Conservation (phyloP, 2,888 invertebrate species). For the Macrostomum cliftonense region DNA sequence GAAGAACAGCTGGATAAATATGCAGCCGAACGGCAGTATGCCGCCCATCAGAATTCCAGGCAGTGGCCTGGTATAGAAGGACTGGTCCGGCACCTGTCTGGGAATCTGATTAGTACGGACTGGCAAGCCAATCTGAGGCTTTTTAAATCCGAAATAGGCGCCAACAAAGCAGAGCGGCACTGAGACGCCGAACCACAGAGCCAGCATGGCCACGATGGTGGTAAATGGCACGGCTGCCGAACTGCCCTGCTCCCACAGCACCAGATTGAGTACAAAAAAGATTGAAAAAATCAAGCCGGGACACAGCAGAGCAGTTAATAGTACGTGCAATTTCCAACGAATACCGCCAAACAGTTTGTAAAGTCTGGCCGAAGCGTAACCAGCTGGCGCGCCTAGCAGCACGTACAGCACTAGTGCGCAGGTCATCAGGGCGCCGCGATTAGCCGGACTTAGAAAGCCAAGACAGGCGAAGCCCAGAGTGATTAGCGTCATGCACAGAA, state of each 20-base stretch:
- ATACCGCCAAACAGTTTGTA: constrained; percentile 95
- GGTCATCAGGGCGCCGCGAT: constrained; percentile 93
- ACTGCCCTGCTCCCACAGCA: constrained; percentile 83
- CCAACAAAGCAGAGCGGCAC: constrained; percentile 92
- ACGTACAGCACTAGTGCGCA: constrained; percentile 83
- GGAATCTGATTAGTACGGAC: constrained; percentile 97
- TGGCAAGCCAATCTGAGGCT: constrained; percentile 81
- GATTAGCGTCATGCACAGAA: constrained; percentile 80
- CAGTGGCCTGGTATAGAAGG: constrained; percentile 75
- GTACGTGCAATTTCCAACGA: constrained; percentile 92
- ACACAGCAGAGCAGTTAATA: constrained; percentile 82
- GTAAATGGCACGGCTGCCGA: constrained; percentile 92
- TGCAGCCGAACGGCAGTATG: constrained; percentile 88
- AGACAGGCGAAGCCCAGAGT: constrained; percentile 96
- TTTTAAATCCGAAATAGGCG: constrained; percentile 92
- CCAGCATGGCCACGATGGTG: constrained; percentile 73
- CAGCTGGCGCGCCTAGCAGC: constrained; percentile 78
- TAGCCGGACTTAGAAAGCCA: constrained; percentile 92
- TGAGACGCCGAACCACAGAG: constrained; percentile 93
- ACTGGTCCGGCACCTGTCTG: constrained; percentile 90
- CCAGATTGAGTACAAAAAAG: constrained; percentile 87
- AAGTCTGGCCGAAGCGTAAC: constrained; percentile 82
- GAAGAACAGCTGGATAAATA: constrained; percentile 95
- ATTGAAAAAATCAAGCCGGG: constrained; percentile 84
- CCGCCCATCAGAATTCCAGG: constrained; percentile 89